A percentile compares a stretch with the other conserved stretches of the same genome.
Evolutionary conservation across 2,113 vertebrate species (phyloP).

Genomic region (Electrona antarctica): DNA sequence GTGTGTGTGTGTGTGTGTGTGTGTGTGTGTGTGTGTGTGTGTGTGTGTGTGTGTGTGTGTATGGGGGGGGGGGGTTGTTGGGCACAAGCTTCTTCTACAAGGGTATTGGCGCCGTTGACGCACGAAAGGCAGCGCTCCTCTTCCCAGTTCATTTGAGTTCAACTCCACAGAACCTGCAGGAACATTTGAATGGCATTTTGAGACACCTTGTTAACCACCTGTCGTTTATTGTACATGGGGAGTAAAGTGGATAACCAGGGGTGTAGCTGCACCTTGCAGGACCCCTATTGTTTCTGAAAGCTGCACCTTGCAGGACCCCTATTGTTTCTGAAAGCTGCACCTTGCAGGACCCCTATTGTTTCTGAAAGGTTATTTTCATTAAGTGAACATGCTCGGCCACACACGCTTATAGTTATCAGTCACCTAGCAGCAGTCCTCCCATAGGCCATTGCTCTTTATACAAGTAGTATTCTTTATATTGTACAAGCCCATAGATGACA

Average conservation of each 20-base stretch:
- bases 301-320: too few relatives aligned
- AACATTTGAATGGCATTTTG: slow-evolving; percentile 22
- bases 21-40: background rate
- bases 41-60: background rate
- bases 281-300: slow-evolving; percentile 37
- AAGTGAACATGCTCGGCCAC: slow-evolving; percentile 20
- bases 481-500: slow-evolving; percentile 19
- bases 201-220: slow-evolving; percentile 7
- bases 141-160: too few relatives aligned
- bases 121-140: too few relatives aligned
- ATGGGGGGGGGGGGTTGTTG: background rate
- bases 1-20: slow-evolving; percentile 19
- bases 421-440: slow-evolving; percentile 16
- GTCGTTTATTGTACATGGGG: slow-evolving; percentile 22
- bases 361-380: slow-evolving; percentile 60
- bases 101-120: too few relatives aligned
- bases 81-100: too few relatives aligned
- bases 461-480: slow-evolving; percentile 10
- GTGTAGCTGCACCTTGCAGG: slow-evolving; percentile 23
- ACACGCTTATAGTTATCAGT: slow-evolving; percentile 3
- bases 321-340: slow-evolving; percentile 31
- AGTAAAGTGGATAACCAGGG: slow-evolving; percentile 43
- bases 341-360: slow-evolving; percentile 11
- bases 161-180: background rate
- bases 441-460: background rate